phyloP scores from a whole-genome alignment of 2,113 vertebrate genomes.

The Lepus europaeus region DNA sequence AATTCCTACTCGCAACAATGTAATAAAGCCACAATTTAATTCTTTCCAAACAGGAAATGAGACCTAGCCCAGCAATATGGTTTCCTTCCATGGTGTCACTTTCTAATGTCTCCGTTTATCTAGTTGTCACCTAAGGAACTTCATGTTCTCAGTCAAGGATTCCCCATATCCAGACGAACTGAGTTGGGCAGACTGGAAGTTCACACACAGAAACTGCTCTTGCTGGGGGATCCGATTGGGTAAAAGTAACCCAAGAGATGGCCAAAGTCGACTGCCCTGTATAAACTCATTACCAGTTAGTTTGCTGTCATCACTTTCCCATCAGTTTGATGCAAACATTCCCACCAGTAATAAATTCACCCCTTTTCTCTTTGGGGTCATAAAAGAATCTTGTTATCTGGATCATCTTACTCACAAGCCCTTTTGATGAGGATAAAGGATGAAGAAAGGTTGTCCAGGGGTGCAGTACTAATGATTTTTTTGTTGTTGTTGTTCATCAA shows the following conservation, averaged over 20 bases:
- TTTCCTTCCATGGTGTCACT: neutral
- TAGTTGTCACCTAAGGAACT: neutral
- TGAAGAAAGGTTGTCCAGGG: neutral
- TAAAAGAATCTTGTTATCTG: neutral
- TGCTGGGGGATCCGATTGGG: neutral
- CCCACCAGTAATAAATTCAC: neutral
- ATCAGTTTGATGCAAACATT: neutral
- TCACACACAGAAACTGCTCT: neutral
- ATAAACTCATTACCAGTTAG: neutral
- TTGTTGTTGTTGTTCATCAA: neutral
- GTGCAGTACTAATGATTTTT: neutral
- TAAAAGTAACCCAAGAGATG: neutral
- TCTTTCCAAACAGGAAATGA: neutral
- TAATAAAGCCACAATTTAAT: neutral
- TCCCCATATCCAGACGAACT: neutral
- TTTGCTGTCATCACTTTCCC: neutral
- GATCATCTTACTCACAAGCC: neutral
- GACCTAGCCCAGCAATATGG: neutral
- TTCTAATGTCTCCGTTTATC: neutral
- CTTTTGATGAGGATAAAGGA: neutral
- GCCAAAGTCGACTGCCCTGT: neutral
- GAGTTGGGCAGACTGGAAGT: neutral
- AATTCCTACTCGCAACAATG: neutral
- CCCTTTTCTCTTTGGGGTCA: neutral
- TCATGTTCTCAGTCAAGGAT: neutral